phyloP scores from a whole-genome alignment of 1,140 invertebrate species.

The Drosophila teissieri region DNA sequence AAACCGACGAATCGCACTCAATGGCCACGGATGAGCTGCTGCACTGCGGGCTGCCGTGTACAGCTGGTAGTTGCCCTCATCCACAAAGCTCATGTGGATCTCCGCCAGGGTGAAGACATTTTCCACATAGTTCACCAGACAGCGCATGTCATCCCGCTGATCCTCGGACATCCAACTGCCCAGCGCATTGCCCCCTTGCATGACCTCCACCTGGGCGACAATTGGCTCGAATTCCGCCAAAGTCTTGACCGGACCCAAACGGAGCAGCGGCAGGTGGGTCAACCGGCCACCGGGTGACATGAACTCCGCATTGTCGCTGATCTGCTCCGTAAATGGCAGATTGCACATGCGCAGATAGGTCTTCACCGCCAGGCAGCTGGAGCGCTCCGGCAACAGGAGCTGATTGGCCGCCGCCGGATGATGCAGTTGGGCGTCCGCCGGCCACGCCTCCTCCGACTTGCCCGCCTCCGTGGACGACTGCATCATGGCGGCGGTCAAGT shows the following conservation, averaged over 20 bases:
- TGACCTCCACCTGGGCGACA: slow-evolving; percentile 92
- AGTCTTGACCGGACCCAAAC: slow-evolving; percentile 91
- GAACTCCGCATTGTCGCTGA: slow-evolving; percentile 94
- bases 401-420: slow-evolving; percentile 95
- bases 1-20: slow-evolving; percentile 92
- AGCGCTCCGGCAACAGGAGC: slow-evolving; percentile 94
- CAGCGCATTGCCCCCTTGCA: slow-evolving; percentile 71
- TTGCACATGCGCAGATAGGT: slow-evolving; percentile 96
- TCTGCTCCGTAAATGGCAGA: slow-evolving; percentile 90
- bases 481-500: slow-evolving; percentile 2
- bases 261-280: slow-evolving; percentile 90
- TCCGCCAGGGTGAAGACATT: slow-evolving; percentile 93
- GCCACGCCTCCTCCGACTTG: slow-evolving; percentile 86
- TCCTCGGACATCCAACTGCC: slow-evolving; percentile 86
- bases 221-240: slow-evolving; percentile 94
- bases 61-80: slow-evolving; percentile 89
- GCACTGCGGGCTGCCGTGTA: slow-evolving; percentile 93
- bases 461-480: not conserved
- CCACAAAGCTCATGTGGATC: slow-evolving; percentile 93
- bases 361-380: slow-evolving; percentile 95
- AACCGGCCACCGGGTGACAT: slow-evolving; percentile 96
- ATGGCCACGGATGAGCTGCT: slow-evolving; percentile 95
- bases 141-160: slow-evolving; percentile 94
- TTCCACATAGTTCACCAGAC: slow-evolving; percentile 94
- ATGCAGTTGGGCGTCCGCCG: slow-evolving; percentile 91